A percentile compares a stretch with the other conserved stretches of the same genome.
These are phyloP conservation scores for Gadus chalcogrammus DNA, from an alignment of 2,113 vertebrate genomes.

Conservation along the genomic window DNA sequence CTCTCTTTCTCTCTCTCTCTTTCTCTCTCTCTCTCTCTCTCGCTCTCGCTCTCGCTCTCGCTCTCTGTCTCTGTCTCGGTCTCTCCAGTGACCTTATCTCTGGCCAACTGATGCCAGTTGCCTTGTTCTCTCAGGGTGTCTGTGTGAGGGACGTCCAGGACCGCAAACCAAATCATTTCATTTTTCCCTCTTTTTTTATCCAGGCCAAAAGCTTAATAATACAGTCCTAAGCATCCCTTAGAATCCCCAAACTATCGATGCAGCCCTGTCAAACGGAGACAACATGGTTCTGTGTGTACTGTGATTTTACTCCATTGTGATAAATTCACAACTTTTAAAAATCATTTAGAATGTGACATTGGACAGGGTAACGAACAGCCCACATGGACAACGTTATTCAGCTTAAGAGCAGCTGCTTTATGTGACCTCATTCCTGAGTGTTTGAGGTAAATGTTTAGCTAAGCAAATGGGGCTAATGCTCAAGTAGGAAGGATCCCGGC, in stretches of 20 bases:
- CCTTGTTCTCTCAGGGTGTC: neutral
- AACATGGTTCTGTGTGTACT: too few species aligned
- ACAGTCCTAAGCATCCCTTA: too few species aligned
- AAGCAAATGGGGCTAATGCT: constrained; percentile 36
- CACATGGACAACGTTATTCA: constrained; percentile 16
- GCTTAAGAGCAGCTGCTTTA: neutral
- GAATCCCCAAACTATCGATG: too few species aligned
- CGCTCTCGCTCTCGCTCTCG: too few species aligned
- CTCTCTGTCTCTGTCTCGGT: too few species aligned
- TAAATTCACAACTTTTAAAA: too few species aligned
- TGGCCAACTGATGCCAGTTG: neutral
- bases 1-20: neutral
- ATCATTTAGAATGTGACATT: too few species aligned
- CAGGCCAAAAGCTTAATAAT: neutral
- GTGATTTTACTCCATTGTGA: too few species aligned
- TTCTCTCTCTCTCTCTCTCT: neutral
- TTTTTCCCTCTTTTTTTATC: neutral
- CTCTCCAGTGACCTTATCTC: neutral
- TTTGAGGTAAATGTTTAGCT: constrained; percentile 29
- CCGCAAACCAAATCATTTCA: too few species aligned
- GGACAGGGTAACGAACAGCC: constrained; percentile 1
- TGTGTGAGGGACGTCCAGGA: constrained; percentile 5
- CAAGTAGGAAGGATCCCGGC: constrained; percentile 40
- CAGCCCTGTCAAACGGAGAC: too few species aligned
- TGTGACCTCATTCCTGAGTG: neutral